These are phyloP conservation scores for Aplysia californica DNA, from an alignment of 1,140 invertebrate genomes.

Conservation along the genomic window DNA sequence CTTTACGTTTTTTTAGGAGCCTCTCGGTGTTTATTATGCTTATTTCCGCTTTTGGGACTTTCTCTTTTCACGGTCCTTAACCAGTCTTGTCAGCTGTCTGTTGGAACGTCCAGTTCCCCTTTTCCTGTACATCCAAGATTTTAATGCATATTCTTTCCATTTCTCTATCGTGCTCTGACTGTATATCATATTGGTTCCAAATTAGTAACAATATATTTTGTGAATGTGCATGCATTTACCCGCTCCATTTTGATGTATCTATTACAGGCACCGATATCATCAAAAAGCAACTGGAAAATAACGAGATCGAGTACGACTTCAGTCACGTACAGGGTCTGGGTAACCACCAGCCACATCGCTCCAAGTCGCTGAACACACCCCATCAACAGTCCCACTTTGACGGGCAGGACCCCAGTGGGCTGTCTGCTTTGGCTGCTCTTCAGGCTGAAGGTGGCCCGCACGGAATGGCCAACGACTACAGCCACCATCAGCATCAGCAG, in stretches of 20 bases:
- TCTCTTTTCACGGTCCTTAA: no score
- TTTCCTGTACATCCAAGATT: no score
- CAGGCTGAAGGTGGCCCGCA: constrained; percentile 30
- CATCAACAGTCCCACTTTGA: constrained; percentile 28
- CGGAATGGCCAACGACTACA: constrained; percentile 32
- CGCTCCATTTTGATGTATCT: not conserved
- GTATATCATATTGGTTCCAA: no score
- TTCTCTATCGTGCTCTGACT: no score
- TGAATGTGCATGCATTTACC: no score
- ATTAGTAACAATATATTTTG: no score
- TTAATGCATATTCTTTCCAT: no score
- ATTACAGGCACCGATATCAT: constrained; percentile 66
- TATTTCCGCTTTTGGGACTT: no score
- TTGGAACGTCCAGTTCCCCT: no score
- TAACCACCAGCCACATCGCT: constrained; percentile 59
- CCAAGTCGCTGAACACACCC: constrained; percentile 51
- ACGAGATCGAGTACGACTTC: constrained; percentile 56
- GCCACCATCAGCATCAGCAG: constrained; percentile 31
- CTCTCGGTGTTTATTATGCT: no score
- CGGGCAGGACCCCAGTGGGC: constrained; percentile 21
- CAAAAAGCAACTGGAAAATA: constrained; percentile 59
- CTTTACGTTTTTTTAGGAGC: no score
- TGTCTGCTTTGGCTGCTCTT: constrained; percentile 13
- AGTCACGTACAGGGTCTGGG: constrained; percentile 65
- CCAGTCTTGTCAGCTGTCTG: no score